phyloP scores from a whole-genome alignment of 2,113 vertebrate genomes.

The Kryptolebias marmoratus region DNA sequence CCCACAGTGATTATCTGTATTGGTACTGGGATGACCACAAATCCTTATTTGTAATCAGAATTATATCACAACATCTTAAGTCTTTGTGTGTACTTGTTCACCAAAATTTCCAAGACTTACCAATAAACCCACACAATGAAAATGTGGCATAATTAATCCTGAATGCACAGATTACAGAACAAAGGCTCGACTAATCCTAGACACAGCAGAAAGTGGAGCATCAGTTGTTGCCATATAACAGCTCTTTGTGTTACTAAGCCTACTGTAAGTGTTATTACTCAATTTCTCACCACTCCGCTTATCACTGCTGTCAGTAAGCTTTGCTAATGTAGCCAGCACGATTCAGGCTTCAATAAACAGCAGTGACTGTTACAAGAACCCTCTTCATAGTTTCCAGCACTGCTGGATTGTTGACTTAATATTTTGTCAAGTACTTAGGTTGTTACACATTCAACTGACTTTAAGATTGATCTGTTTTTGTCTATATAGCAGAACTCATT shows the following conservation, averaged over 20 bases:
- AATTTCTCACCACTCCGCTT: conserved; percentile 22
- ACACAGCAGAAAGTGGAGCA: conserved; percentile 36
- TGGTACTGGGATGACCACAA: conserved; percentile 8
- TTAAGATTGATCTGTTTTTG: not conserved
- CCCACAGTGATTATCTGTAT: not conserved
- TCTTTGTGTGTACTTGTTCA: conserved; percentile 16
- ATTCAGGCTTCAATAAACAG: conserved; percentile 9
- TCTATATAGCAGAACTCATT: not conserved
- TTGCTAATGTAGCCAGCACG: conserved; percentile 57
- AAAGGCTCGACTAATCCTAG: conserved; percentile 48
- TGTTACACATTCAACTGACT: not conserved
- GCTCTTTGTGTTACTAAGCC: conserved; percentile 44
- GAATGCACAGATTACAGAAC: conserved; percentile 39
- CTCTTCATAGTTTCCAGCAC: no score
- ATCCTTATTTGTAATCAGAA: not conserved
- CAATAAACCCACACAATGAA: conserved; percentile 37
- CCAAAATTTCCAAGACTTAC: conserved; percentile 9
- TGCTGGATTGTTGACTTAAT: no score
- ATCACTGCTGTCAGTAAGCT: conserved; percentile 10
- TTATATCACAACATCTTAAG: conserved; percentile 6
- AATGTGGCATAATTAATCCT: conserved; percentile 25
- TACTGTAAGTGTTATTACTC: conserved; percentile 13
- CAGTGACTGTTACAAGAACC: no score
- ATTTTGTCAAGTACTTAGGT: not conserved
- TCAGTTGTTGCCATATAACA: conserved; percentile 30